Evolutionary conservation across 1,140 invertebrate genomes (phyloP), one percentile per base, ranked within the genome.

Genomic region (Varroa destructor): DNA sequence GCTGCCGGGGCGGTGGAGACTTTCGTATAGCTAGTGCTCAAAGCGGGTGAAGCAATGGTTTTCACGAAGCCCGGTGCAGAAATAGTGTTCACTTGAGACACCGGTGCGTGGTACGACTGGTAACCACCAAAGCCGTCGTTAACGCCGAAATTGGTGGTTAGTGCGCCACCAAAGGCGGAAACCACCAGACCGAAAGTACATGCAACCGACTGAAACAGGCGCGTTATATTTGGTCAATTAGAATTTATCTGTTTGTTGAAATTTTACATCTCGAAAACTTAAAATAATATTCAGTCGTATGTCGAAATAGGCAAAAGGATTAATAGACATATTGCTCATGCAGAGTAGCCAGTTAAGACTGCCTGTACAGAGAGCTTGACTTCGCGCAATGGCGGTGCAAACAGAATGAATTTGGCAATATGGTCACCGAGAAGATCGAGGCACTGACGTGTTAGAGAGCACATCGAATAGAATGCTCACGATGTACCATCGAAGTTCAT

Each of bases 1-100:
- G 46, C 46, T 5, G 46, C 46, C 8, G 46, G 46, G 8, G 46
- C 46, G 46, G 46, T 51, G 46, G 46, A 3, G 8, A 51, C 8
- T 51, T 51, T 51, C 46, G 46, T 51, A 8, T 51, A 51, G 46
- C 46, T 51, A 3, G 46, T 51, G 3, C 4, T 51, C 4, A 3
- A 5, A 51, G 46, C 46, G 1, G 61, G 61, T 46, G 61, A 67
- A 46, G 61, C 61, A 37, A 67, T 67, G 1, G 61, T 67, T 37
- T 67, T 67, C 36, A 67, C 36, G 61, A 67, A 67, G 37, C 61
- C 61, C 10, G 61, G 61, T 36, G 61, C 61, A n/a, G 61, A 67
- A 12, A 67, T 46, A 2, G 61, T 67, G 61, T 67, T 67, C 12
- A 67, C 61, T 3, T 40, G 10, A 37, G 61, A 67, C 12, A 67